Evolutionary conservation across 1,140 invertebrate species (phyloP), one percentile per base, ranked within the genome.

Genomic region (Drosophila mauritiana): DNA sequence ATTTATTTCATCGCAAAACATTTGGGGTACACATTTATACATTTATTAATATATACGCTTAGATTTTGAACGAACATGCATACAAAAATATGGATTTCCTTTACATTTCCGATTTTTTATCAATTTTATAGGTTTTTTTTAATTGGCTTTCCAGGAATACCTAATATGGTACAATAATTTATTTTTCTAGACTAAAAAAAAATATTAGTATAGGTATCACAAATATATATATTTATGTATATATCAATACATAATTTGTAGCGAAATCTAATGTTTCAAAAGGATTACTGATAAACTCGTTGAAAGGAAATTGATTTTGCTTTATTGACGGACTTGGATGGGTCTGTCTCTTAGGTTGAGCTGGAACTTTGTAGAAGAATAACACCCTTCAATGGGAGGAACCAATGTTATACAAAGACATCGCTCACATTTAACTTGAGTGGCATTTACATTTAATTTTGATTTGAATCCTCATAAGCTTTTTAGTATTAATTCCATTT

Each of bases 101-200:
- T 76, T 65, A 42, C 65, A 72, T 57, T 34, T 56, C 15, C 13
- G 20, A n/a, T 55, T 39, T 39, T 52, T 12, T 12, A n/a, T 20
- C 20, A 20, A 6, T 17, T 15, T 15, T 49, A n/a, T 27, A 62
- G 37, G 10, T 15, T 31, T 56, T 57, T 12, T 42, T 55, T 73
- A 75, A 76, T 79, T 79, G 65, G 72, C 72, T 79, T 77, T 40
- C 77, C 72, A 73, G 73, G 68, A 80, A 77, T 77, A 77, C 76
- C 65, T 85, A 80, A 76, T 76, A 85, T 84, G 58, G 25, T 84
- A 84, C 76, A 84, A 80, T 80, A 80, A 85, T 85, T 67, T 64
- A 84, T 52, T 68, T 49, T 37, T 72, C 62, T 85, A 80, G 43
- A 49, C 80, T 84, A 75, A 70, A 75, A 56, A 65, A 56, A 51